Evolutionary conservation across 2,888 invertebrate genomes (phyloP), one percentile per base, ranked within the genome.

Genomic region (Sinotaia quadrata): DNA sequence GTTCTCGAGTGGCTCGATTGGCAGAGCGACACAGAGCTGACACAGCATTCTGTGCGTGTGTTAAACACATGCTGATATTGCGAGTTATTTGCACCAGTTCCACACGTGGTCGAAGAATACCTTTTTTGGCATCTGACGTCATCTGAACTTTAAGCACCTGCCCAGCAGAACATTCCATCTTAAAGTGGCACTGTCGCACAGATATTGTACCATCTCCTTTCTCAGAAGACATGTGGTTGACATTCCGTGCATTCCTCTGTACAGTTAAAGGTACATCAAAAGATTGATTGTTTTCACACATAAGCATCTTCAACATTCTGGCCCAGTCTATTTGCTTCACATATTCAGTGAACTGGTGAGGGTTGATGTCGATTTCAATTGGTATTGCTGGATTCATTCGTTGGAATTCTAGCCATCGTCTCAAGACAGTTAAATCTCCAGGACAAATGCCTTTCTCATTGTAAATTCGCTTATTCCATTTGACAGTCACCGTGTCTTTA

Each of bases 401-500:
- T 12, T 41, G 1, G 41, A n/a, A 1, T 41, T 41, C 41, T 21
- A 44, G 21, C 15, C 2, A 24, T 29, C 37, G 34, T 44, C 49
- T 37, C 8, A 49, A 1, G n/a, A 7, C 1, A 15, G 8, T 15
- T 7, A 61, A 49, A 1, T 15, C 34, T 7, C 10, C 29, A 21
- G 47, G 49, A 8, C 31, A 49, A 7, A 31, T 44, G 4, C 57
- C 57, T 18, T 41, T 21, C 15, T 36, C 49, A 27, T 68, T 47
- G 59, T 78, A 79, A 10, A 78, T 29, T 33, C 76, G 67, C 59
- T 70, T 77, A 31, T 69, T 76, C 80, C 80, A 80, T 8, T 54
- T 51, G 8, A 72, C 70, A n/a, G 49, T 72, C 8, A 76, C 69
- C 10, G 57, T 72, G n/a, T 74, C 52, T 24, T 54, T 58, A 18